These are phyloP conservation scores for Batillaria attramentaria DNA, from an alignment of 1,140 invertebrate species.

Conservation along the genomic window DNA sequence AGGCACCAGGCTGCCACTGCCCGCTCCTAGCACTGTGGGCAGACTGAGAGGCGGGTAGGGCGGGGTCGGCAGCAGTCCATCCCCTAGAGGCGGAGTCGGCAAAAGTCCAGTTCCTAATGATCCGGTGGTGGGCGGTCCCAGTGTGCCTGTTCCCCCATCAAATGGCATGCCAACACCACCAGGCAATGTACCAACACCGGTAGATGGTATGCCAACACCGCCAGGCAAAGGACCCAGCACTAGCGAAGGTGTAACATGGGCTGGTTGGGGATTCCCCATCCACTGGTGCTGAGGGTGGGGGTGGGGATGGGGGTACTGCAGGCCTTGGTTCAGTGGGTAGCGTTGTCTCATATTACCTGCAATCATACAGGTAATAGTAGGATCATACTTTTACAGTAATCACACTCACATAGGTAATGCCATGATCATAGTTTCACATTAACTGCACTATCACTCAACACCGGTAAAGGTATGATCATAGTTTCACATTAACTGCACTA, in stretches of 20 bases:
- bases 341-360: background rate
- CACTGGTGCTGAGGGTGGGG: background rate
- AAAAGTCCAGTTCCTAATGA: too few species aligned
- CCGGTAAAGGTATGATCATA: too few species aligned
- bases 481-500: too few species aligned
- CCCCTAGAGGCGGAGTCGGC: background rate
- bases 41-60: background rate
- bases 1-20: too few species aligned
- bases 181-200: background rate
- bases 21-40: background rate
- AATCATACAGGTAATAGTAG: background rate
- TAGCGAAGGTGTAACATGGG: background rate
- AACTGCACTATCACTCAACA: too few species aligned
- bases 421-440: too few species aligned
- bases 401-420: too few species aligned
- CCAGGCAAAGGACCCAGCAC: background rate
- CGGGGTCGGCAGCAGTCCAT: constrained; percentile 21
- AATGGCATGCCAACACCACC: constrained; percentile 23
- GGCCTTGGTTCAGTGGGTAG: background rate
- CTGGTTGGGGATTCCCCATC: background rate
- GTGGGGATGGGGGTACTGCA: background rate
- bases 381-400: too few species aligned
- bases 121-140: background rate
- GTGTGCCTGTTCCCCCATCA: constrained; percentile 12
- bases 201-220: background rate